Evolutionary conservation across 2,888 invertebrate species (phyloP).

Genomic region (Rotaria sp.): DNA sequence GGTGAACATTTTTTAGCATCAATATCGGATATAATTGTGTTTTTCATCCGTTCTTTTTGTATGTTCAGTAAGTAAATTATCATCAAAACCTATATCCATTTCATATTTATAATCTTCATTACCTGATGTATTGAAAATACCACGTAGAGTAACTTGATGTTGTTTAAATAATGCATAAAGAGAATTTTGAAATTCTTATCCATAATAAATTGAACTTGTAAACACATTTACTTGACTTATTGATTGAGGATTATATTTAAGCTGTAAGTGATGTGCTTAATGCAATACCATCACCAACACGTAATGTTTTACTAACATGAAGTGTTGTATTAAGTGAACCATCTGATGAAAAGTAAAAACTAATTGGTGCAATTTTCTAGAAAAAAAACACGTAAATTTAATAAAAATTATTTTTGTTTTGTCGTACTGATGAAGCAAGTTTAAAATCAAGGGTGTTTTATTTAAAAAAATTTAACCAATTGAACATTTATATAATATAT

Average conservation of each 20-base stretch:
- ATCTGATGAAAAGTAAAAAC: neutral
- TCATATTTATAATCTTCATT: neutral
- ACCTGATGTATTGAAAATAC: neutral
- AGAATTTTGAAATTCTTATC: neutral
- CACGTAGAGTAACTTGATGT: neutral
- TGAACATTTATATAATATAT: neutral
- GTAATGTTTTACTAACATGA: neutral
- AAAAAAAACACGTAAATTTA: no score
- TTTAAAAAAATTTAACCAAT: neutral
- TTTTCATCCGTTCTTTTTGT: neutral
- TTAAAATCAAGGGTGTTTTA: neutral
- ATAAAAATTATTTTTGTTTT: no score
- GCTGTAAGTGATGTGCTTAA: neutral
- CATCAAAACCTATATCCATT: neutral
- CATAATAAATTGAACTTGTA: neutral
- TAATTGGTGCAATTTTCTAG: neutral
- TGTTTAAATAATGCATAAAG: neutral
- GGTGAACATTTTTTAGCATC: neutral
- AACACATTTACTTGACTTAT: neutral
- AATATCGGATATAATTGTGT: neutral
- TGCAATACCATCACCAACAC: neutral
- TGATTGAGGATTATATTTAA: neutral
- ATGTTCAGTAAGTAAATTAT: conserved; percentile 4
- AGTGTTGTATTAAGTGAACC: neutral
- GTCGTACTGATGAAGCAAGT: conserved; percentile 2